Conservation (phyloP, 2,888 invertebrate genomes). For the Himalopsyche tibetana region DNA sequence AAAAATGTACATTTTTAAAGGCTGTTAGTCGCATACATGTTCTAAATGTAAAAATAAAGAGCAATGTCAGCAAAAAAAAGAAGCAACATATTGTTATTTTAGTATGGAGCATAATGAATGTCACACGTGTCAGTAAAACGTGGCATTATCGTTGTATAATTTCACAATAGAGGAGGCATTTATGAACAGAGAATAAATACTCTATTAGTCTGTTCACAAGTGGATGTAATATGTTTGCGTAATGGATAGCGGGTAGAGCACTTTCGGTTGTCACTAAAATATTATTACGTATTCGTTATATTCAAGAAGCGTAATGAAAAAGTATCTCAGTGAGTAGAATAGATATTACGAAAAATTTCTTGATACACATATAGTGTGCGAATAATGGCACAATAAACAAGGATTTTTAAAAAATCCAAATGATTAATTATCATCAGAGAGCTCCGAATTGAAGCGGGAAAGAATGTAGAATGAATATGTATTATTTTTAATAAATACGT, state of each 20-base stretch:
- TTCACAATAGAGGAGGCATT: not conserved
- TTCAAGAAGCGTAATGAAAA: no score
- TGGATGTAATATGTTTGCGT: not conserved
- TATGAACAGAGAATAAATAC: not conserved
- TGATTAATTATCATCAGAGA: no score
- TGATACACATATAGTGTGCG: no score
- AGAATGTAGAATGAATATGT: no score
- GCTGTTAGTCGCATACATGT: not conserved
- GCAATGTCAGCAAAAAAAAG: conserved; percentile 2
- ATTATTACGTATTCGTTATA: not conserved
- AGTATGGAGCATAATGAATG: not conserved
- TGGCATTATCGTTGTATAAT: conserved; percentile 29
- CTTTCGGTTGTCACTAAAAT: not conserved
- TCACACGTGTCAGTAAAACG: conserved; percentile 7
- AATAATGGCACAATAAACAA: no score
- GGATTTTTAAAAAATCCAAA: no score
- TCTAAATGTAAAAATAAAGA: not conserved
- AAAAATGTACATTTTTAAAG: not conserved
- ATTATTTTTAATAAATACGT: no score
- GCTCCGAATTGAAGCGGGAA: no score
- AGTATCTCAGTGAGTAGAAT: no score
- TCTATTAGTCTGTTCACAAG: conserved; percentile 21
- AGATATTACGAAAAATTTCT: no score
- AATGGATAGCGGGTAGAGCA: not conserved
- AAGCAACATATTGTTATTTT: not conserved